Percentiles rank a stretch among this genome's conserved stretches.
These are phyloP conservation scores for Megalurothrips usitatus DNA, from an alignment of 2,888 invertebrate species.

Conservation along the genomic window DNA sequence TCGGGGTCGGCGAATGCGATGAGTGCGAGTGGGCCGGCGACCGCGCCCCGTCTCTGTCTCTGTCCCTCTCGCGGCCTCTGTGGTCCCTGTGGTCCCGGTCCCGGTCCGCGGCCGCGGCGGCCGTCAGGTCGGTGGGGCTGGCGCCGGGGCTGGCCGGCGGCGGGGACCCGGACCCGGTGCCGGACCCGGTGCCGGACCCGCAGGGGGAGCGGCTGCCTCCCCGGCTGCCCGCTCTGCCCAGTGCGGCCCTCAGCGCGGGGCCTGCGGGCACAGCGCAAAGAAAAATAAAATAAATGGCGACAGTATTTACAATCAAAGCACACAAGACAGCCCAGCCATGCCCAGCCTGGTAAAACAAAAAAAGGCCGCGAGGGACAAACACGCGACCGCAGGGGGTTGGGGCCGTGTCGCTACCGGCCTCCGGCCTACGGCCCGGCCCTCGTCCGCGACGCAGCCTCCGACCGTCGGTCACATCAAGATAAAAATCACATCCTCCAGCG, in stretches of 20 bases:
- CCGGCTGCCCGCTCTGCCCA: background rate
- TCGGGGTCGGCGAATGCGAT: background rate
- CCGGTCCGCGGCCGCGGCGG: background rate
- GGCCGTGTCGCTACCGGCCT: too few relatives aligned
- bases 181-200: background rate
- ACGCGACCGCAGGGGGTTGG: too few relatives aligned
- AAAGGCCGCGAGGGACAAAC: too few relatives aligned
- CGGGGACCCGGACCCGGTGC: background rate
- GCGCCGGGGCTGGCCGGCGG: constrained; percentile 8
- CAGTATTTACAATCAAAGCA: too few relatives aligned
- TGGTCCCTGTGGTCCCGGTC: background rate
- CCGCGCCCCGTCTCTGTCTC: background rate
- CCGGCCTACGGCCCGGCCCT: too few relatives aligned
- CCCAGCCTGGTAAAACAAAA: too few relatives aligned
- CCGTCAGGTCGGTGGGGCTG: background rate
- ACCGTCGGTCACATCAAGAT: too few relatives aligned
- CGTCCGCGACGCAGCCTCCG: too few relatives aligned
- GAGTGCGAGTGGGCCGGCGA: background rate
- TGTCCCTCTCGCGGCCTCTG: background rate
- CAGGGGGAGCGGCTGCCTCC: background rate
- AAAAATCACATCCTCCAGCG: too few relatives aligned
- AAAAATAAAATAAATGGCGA: too few relatives aligned
- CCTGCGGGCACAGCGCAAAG: background rate
- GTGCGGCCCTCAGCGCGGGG: background rate
- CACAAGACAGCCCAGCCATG: too few relatives aligned